A percentile compares a stretch with the other conserved stretches of the same genome.
These are phyloP conservation scores for Vulpes vulpes DNA, from an alignment of 2,113 vertebrate species.

Conservation along the genomic window DNA sequence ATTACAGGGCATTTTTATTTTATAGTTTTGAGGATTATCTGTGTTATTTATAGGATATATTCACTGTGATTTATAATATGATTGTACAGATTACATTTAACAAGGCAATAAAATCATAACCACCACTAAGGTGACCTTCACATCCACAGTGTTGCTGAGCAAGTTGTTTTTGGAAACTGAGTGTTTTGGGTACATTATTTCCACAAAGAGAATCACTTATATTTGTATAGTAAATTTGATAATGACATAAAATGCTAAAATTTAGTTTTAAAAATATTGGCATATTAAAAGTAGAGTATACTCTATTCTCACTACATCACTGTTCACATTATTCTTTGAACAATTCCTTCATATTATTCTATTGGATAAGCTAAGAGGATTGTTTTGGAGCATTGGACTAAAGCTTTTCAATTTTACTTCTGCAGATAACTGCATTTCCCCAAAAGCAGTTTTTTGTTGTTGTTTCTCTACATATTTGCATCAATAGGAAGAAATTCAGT, in stretches of 20 bases:
- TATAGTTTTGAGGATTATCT: slow-evolving; percentile 76
- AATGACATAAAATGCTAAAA: not conserved
- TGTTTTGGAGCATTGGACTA: not conserved
- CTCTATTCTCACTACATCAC: not conserved
- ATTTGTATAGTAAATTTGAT: slow-evolving; percentile 54
- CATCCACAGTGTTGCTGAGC: slow-evolving; percentile 44
- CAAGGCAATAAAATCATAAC: slow-evolving; percentile 68
- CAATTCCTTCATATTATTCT: not conserved
- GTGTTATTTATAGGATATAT: slow-evolving; percentile 74
- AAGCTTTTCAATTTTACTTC: not conserved
- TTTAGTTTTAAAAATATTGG: not conserved
- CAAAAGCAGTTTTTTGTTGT: not conserved
- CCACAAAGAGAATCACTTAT: not conserved
- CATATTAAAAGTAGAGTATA: not conserved
- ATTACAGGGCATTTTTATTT: slow-evolving; percentile 76
- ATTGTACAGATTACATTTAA: slow-evolving; percentile 76
- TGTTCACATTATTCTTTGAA: not conserved
- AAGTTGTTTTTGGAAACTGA: not conserved
- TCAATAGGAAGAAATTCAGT: not conserved
- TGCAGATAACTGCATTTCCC: not conserved
- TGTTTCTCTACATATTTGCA: not conserved
- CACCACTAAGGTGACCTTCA: slow-evolving; percentile 74
- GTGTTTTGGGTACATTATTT: slow-evolving; percentile 23
- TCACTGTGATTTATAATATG: slow-evolving; percentile 76
- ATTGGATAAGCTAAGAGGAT: too few relatives aligned